phyloP scores from a whole-genome alignment of 2,888 invertebrate genomes.

The Linnaemya vulpina region DNA sequence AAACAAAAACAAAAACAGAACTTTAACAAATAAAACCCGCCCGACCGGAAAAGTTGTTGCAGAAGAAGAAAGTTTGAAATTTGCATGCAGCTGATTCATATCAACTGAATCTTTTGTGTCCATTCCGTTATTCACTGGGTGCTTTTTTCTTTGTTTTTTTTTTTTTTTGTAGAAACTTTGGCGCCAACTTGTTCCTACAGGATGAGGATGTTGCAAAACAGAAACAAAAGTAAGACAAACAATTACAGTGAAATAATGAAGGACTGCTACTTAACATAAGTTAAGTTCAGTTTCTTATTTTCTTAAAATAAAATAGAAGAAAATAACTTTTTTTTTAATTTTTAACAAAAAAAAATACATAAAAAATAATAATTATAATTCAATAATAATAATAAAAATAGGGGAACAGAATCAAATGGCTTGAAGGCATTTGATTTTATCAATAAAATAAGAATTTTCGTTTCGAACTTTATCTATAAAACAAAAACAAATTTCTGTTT shows the following conservation, averaged over 20 bases:
- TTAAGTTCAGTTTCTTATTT: no score
- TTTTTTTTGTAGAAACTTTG: neutral
- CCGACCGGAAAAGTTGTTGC: conserved; percentile 31
- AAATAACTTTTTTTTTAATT: no score
- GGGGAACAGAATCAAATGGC: no score
- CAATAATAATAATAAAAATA: no score
- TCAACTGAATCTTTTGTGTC: conserved; percentile 22
- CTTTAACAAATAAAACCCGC: conserved; percentile 18
- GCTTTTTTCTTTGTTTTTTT: no score
- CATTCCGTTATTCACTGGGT: conserved; percentile 16
- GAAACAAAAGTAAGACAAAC: neutral
- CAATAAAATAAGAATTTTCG: no score
- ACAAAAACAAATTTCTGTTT: no score
- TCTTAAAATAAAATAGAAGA: no score
- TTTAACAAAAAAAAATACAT: no score
- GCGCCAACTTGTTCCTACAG: neutral
- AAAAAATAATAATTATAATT: no score
- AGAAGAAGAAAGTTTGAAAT: conserved; percentile 18
- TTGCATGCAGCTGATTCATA: conserved; percentile 27
- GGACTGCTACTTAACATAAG: neutral
- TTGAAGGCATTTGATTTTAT: no score
- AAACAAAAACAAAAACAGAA: conserved; percentile 14
- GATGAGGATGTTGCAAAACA: conserved; percentile 1
- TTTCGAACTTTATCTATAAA: no score
- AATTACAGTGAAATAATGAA: neutral